Conservation (phyloP, 2,888 invertebrate species). For the Diplolepis rosae region DNA sequence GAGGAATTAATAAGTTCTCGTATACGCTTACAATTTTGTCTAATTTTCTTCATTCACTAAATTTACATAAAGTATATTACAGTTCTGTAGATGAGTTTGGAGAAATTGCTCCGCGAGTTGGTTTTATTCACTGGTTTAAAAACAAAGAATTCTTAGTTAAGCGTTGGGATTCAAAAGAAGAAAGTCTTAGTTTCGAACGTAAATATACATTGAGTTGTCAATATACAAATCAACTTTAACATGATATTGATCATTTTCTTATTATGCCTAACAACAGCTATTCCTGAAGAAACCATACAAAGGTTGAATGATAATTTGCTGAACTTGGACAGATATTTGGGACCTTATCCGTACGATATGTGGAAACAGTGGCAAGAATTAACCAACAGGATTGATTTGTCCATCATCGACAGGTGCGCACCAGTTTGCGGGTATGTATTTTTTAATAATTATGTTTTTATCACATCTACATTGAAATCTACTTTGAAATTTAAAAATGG, state of each 20-base stretch:
- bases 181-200: conserved; percentile 80
- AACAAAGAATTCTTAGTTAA: conserved; percentile 88
- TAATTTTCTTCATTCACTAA: too few relatives aligned
- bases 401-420: conserved; percentile 77
- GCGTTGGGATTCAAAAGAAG: conserved; percentile 87
- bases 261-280: conserved; percentile 70
- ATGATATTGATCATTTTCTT: conserved; percentile 4
- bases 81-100: conserved; percentile 76
- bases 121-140: conserved; percentile 90
- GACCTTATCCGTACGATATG: conserved; percentile 93
- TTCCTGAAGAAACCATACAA: conserved; percentile 80
- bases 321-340: conserved; percentile 86
- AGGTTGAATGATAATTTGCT: conserved; percentile 81
- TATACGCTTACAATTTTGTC: background rate
- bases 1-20: background rate
- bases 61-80: conserved; percentile 39
- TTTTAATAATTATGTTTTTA: background rate
- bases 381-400: conserved; percentile 75
- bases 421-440: conserved; percentile 80
- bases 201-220: conserved; percentile 43
- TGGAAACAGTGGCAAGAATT: conserved; percentile 90
- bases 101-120: conserved; percentile 79
- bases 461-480: too few relatives aligned
- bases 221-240: background rate
- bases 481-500: too few relatives aligned